Evolutionary conservation across 2,888 invertebrate species (phyloP).

Genomic region (Molorchus minor): DNA sequence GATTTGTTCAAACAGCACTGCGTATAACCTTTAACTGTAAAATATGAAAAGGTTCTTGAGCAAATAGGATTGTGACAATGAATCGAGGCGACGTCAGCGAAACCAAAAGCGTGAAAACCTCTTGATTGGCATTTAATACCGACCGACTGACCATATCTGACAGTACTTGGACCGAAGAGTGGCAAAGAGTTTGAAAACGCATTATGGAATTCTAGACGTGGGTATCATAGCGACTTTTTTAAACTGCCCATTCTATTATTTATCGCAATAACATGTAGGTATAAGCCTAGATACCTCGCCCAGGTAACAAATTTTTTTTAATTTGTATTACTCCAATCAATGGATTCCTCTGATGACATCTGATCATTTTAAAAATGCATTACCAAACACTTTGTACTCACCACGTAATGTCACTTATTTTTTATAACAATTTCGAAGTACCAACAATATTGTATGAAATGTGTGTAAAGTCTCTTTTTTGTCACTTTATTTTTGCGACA

Average conservation of each 20-base stretch:
- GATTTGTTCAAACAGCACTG: too few species aligned
- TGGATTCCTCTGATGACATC: too few species aligned
- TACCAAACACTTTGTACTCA: neutral
- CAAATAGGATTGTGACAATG: neutral
- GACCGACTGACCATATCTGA: neutral
- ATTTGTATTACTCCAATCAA: too few species aligned
- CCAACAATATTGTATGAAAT: neutral
- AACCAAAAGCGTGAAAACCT: neutral
- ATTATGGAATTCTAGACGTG: neutral
- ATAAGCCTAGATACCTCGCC: too few species aligned
- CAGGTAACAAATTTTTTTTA: too few species aligned
- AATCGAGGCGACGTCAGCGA: neutral
- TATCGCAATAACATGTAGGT: neutral
- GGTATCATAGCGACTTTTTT: neutral
- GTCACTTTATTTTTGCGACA: neutral
- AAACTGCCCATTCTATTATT: neutral
- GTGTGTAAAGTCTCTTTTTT: neutral
- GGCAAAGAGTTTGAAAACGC: neutral
- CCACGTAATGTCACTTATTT: neutral
- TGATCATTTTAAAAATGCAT: too few species aligned
- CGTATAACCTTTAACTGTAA: neutral
- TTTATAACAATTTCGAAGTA: neutral
- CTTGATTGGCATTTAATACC: slow-evolving; percentile 1
- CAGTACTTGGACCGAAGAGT: neutral
- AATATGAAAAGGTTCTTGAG: neutral